Conservation (phyloP, 2,888 invertebrate species). For the Acanthoscelides obtectus region DNA sequence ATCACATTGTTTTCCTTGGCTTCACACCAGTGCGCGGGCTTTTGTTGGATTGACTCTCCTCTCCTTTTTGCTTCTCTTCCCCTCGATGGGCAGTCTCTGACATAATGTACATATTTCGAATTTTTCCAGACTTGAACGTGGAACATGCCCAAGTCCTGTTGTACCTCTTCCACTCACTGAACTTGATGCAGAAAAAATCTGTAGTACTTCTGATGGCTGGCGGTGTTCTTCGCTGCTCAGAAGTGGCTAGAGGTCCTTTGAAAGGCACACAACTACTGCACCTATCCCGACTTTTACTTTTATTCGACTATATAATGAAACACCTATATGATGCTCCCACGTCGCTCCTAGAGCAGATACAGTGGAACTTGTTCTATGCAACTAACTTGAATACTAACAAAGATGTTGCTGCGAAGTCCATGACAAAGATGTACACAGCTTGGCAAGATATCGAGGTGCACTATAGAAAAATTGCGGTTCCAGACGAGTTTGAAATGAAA, state of each 20-base stretch:
- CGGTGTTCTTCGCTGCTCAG: constrained; percentile 64
- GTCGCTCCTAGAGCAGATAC: constrained; percentile 77
- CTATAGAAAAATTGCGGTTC: constrained; percentile 56
- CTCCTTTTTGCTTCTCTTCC: too few species aligned
- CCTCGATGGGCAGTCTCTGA: too few species aligned
- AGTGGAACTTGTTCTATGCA: constrained; percentile 74
- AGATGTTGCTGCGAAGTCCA: constrained; percentile 54
- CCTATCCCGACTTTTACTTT: constrained; percentile 74
- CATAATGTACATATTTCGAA: too few species aligned
- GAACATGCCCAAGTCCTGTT: constrained; percentile 92
- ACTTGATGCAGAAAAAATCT: constrained; percentile 94
- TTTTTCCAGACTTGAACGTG: constrained; percentile 81
- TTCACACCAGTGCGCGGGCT: too few species aligned
- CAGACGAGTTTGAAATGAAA: constrained; percentile 67
- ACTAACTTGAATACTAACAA: constrained; percentile 56
- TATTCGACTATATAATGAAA: constrained; percentile 92
- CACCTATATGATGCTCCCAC: constrained; percentile 92
- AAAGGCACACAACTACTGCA: constrained; percentile 72
- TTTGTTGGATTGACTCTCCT: constrained; percentile 12
- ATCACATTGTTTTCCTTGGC: too few species aligned
- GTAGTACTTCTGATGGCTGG: constrained; percentile 80
- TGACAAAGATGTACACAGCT: constrained; percentile 62
- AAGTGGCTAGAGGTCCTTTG: constrained; percentile 56
- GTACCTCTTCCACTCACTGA: constrained; percentile 91
- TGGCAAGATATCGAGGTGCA: constrained; percentile 75